Base-by-base conservation (phyloP, 2,888 invertebrate genomes). In the Drosophila monieri region DNA sequence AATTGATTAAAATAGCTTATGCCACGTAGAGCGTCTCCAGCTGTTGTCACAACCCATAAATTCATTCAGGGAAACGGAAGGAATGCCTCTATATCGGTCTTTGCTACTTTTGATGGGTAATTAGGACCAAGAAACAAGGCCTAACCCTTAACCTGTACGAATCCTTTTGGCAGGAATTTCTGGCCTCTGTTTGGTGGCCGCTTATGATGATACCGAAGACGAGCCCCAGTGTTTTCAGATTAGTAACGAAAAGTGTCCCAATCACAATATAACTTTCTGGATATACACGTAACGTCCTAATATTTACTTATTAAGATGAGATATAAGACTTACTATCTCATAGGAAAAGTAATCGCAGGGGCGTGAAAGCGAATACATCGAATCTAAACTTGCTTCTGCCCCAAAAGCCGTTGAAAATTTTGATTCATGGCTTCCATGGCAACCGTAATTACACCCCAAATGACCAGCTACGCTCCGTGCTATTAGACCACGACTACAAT, bases 341-440 rank as follows among this genome's bases (percentile, higher is more conserved):
- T 10, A 60, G 60, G 0, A 23, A 47, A 30, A 9, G 4, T 5
- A n/a, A 15, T 1, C 15, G 15, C 0, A 6, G 30, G 0, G 54
- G 46, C 6, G 10, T 6, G 23, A 25, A 15, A 23, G 4, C 9
- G 5, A 27, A 2, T 2, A 0, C 9, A 15, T 3, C 39, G 21
- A 46, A 25, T 4, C 4, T 60, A 1, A 6, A 14, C 65, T 0
- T n/a, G 30, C 0, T 49, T 27, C 14, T 52, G 65, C 46, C 65
- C 62, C 85, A 89, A n/a, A 92, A 91, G 0, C 92, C 93, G 0
- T 81, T 94, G 1, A 93, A 93, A 73, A 90, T 94, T 9, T 74
- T 94, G 3, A 92, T 94, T 47, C 94, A 94, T 71, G 94, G 94
- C 0, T 94, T 94, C 75, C 93, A 94, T 0, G 94, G 94, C 0